A percentile compares a stretch with the other conserved stretches of the same genome.
Evolutionary conservation across 2,888 invertebrate genomes (phyloP).

Genomic region (Acrobasis repandana): DNA sequence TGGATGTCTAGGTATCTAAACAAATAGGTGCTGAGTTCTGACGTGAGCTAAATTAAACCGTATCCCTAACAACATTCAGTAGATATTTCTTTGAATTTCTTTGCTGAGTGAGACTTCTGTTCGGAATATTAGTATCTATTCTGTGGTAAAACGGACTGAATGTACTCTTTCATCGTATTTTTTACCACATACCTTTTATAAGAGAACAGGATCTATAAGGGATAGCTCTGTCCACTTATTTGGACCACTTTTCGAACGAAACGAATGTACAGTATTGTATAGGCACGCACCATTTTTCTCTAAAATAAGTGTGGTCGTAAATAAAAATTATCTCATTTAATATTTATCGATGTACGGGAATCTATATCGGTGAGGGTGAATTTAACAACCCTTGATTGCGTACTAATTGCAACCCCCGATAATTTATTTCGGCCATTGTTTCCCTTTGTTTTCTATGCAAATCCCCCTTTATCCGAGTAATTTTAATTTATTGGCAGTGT

Average conservation of each 20-base stretch:
- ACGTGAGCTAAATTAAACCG: no score
- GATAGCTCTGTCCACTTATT: neutral
- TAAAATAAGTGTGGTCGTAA: neutral
- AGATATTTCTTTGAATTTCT: no score
- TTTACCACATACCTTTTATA: no score
- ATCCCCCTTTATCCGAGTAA: neutral
- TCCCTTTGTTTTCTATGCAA: constrained; percentile 11
- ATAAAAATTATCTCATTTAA: constrained; percentile 1
- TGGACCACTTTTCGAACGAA: neutral
- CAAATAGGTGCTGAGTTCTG: no score
- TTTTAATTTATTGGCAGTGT: constrained; percentile 10
- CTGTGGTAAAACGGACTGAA: no score
- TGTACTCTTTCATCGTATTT: no score
- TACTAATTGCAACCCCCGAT: constrained; percentile 39
- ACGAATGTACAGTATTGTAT: neutral
- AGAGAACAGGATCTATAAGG: no score
- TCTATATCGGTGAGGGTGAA: neutral
- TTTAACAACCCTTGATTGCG: constrained; percentile 34
- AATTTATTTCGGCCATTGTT: constrained; percentile 27
- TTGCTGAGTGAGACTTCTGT: no score
- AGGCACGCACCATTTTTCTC: no score
- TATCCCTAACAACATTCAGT: no score
- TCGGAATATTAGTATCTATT: no score
- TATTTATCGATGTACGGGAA: neutral
- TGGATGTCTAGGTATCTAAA: no score